These are phyloP conservation scores for Bergia puertoricense DNA, from an alignment of 92 coral and sea anemone species.

Conservation along the genomic window DNA sequence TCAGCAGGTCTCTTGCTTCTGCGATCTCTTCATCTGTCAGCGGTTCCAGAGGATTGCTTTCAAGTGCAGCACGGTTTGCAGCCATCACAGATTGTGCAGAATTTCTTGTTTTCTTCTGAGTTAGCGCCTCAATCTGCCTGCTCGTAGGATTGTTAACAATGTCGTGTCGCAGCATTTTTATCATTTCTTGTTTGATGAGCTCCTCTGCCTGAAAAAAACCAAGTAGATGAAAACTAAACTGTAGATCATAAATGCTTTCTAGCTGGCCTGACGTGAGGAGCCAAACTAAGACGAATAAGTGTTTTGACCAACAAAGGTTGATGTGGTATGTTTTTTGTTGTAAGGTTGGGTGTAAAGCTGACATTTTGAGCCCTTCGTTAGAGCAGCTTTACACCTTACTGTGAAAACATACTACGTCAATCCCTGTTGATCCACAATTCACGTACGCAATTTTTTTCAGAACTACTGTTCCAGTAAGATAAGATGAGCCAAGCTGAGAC, in stretches of 20 bases:
- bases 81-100: slow-evolving; percentile 82
- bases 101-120: slow-evolving; percentile 87
- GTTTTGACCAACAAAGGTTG: too few relatives aligned
- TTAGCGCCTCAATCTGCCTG: slow-evolving; percentile 82
- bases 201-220: slow-evolving; percentile 81
- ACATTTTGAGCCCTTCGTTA: too few relatives aligned
- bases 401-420: too few relatives aligned
- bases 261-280: too few relatives aligned
- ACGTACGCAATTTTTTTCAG: too few relatives aligned
- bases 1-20: slow-evolving; percentile 71
- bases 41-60: slow-evolving; percentile 75
- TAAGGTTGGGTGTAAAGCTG: too few relatives aligned
- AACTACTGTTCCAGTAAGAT: too few relatives aligned
- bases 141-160: slow-evolving; percentile 83
- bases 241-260: background rate
- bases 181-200: slow-evolving; percentile 93
- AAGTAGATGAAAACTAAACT: background rate
- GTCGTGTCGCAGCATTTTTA: slow-evolving; percentile 89
- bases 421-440: too few relatives aligned
- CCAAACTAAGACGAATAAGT: too few relatives aligned
- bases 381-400: too few relatives aligned
- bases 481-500: too few relatives aligned
- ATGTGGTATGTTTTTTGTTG: too few relatives aligned
- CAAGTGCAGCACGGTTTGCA: slow-evolving; percentile 83
- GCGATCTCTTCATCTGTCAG: slow-evolving; percentile 88